Conservation (phyloP, 2,113 vertebrate species). For the Ageneiosus marmoratus region DNA sequence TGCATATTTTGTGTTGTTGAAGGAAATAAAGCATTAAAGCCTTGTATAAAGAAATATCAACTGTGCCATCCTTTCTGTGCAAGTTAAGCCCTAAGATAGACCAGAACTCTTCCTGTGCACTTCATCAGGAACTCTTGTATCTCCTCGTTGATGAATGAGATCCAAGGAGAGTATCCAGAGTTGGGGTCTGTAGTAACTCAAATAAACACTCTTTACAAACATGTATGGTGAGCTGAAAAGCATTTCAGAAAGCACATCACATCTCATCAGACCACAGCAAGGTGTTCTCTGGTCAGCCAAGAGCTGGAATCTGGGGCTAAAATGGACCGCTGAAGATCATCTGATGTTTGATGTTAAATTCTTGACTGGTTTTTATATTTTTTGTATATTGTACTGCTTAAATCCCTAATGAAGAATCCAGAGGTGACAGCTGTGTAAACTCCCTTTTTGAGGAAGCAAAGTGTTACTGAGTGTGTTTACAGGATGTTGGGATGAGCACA, state of each 20-base stretch:
- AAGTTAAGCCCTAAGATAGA: not conserved
- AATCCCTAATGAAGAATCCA: too few relatives aligned
- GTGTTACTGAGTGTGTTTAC: not conserved
- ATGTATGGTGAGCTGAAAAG: not conserved
- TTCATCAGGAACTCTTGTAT: too few relatives aligned
- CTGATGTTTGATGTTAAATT: too few relatives aligned
- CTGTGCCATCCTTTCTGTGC: too few relatives aligned
- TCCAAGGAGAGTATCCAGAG: not conserved
- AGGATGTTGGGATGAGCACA: not conserved
- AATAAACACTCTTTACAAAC: not conserved
- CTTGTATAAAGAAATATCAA: conserved; percentile 40
- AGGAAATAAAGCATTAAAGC: conserved; percentile 70
- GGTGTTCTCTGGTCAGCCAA: not conserved
- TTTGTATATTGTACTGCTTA: too few relatives aligned
- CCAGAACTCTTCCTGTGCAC: too few relatives aligned
- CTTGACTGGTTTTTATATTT: too few relatives aligned
- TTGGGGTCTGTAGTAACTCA: too few relatives aligned
- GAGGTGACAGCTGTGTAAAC: too few relatives aligned
- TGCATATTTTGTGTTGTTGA: conserved; percentile 42
- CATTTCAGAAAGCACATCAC: not conserved
- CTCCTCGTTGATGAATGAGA: not conserved
- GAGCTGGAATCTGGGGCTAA: too few relatives aligned
- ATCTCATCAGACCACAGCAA: not conserved
- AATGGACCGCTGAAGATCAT: too few relatives aligned
- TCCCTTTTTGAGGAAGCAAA: too few relatives aligned